Base-by-base conservation (phyloP, 2,113 vertebrate species). In the Ia io region DNA sequence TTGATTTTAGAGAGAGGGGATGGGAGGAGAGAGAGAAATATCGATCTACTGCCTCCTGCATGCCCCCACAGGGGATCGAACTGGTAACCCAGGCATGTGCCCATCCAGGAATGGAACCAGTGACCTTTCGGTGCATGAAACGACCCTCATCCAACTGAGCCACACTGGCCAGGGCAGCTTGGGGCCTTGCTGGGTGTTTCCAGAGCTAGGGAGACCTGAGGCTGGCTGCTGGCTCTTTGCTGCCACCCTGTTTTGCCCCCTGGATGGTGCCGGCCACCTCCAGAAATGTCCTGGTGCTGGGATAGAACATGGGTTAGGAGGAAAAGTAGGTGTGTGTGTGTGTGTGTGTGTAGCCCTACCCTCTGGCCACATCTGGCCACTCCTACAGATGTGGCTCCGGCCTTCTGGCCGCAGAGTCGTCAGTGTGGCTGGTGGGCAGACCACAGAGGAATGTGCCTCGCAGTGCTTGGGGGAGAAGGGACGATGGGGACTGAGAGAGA, bases 381-480 rank as follows among this genome's bases (percentile, higher is more conserved):
- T 96, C 93, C 89, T 97, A 95, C 93, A 97, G 94, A 96, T 97
- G 96, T 97, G 97, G 96, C 96, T 97, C 76, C 92, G 93, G 95
- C 92, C 93, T 93, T 51, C 30, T 96, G 95, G 96, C 97, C 86
- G 14, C 96, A 96, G 90, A 96, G 97, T 97, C 97, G 96, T 97
- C 97, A 97, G 95, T 95, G 87, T 47, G 90, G 97, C 97, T 97
- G 93, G 90, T 42, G 8, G 88, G 94, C 69, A 92, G 84, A 92
- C 97, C 96, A 77, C 95, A 92, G 92, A 96, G 93, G 97, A 97
- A 97, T 95, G 96, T 97, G 94, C 91, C 71, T 6, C 59, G 51
- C 84, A 12, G 59, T 51, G 84, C 78, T 93, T 23, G 69, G 47
- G 35, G 49, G 30, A 84, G 80, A 80, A 37, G 47, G 22, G 65